These are phyloP conservation scores for Acanthiza pusilla DNA, from an alignment of 2,797 vertebrate species.

Conservation along the genomic window DNA sequence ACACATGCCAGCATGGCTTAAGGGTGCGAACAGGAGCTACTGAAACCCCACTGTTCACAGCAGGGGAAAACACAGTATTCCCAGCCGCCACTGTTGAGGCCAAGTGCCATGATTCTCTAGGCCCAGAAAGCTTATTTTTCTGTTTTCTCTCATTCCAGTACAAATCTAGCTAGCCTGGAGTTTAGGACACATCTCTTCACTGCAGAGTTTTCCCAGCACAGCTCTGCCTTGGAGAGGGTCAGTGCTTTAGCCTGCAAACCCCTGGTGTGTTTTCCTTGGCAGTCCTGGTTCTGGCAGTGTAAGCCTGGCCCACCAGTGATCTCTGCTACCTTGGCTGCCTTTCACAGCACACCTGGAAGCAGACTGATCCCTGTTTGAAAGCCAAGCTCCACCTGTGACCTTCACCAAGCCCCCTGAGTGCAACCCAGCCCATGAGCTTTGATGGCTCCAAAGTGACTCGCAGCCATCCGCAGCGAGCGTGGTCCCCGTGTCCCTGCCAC, in stretches of 20 bases:
- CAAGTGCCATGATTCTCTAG: neutral
- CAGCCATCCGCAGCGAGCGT: fast-evolving
- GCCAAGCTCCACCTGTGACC: neutral
- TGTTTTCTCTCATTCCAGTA: neutral
- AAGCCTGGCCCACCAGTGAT: neutral
- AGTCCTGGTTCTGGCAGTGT: neutral
- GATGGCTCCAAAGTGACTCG: fast-evolving
- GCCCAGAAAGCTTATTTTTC: neutral
- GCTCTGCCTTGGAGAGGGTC: neutral
- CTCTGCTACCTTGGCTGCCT: neutral
- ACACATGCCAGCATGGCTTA: fast-evolving
- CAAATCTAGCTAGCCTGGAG: neutral
- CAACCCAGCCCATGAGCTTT: fast-evolving
- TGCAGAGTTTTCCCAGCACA: neutral
- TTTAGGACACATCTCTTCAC: neutral
- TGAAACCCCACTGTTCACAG: neutral
- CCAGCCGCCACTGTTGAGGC: fast-evolving
- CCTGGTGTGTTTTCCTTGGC: neutral
- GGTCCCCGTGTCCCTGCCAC: fast-evolving
- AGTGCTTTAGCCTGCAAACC: neutral
- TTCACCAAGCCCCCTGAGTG: fast-evolving
- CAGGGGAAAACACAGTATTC: neutral
- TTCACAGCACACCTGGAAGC: neutral
- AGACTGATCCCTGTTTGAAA: neutral
- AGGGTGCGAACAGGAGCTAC: fast-evolving